Base-by-base conservation (phyloP, 2,888 invertebrate species). In the Troides aeacus region DNA sequence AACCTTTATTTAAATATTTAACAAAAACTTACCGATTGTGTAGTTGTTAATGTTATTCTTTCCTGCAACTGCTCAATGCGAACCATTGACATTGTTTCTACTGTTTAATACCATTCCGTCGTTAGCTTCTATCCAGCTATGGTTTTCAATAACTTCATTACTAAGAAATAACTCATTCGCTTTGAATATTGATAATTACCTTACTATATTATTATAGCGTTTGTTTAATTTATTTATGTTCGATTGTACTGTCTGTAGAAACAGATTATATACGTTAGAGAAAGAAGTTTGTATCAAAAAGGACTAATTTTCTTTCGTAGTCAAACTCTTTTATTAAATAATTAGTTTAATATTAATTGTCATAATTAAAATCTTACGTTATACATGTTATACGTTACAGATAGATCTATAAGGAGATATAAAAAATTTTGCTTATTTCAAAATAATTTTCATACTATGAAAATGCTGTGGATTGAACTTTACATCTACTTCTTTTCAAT, bases 21-120 rank as follows among this genome's bases (percentile, higher is more conserved):
- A 58, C 7, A 46, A 24, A 58, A 65, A 24, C 23, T 58, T 2
- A 42, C 42, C 42, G 18, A 59, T 59, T 58, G 59, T 42, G 42
- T 58, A 21, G 17, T 23, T 30, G 30, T 30, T 46, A 21, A 62
- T 65, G 46, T 15, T 42, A 65, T 65, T 8, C 36, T n/a, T 61
- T 66, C 59, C 46, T 46, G 65, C 24, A 66, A 66, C 65, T 59
- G 30, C 59, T 46, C 23, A 66, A 66, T 60, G 59, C 50, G 10
- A 46, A 60, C 65, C 30, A 30, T 30, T 46, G 10, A 12, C 59
- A 59, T 66, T 59, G 30, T 60, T 60, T 46, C 23, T 60, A 3
- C 59, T 46, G 58, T 36, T 65, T 56, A n/a, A 18, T 56, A 56
- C n/a, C 56, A 56, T n/a, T 56, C 56, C 17, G 56, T 56, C 2